Evolutionary conservation across 2,888 invertebrate genomes (phyloP).

Genomic region (Chymomyza fuscimana): DNA sequence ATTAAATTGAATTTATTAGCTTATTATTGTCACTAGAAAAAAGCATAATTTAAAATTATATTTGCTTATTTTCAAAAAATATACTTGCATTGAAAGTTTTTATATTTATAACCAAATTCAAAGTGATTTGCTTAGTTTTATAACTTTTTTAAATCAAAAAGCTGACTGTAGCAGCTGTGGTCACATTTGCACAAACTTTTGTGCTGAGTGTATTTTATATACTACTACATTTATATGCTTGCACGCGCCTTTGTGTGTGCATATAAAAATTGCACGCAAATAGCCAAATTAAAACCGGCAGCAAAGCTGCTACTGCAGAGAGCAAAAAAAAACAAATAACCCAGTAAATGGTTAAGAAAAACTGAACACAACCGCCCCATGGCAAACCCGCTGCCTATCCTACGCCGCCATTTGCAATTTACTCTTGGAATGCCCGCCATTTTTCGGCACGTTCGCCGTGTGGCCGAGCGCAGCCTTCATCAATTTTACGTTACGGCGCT

Average conservation of each 20-base stretch:
- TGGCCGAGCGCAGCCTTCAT: slow-evolving; percentile 8
- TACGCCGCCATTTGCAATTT: slow-evolving; percentile 35
- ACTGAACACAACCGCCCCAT: slow-evolving; percentile 1
- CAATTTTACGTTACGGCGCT: slow-evolving; percentile 29
- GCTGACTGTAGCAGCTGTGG: too few species aligned
- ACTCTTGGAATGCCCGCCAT: slow-evolving; percentile 31
- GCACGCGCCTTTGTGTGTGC: not conserved
- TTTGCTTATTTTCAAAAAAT: too few species aligned
- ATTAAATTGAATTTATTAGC: too few species aligned
- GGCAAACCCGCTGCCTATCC: not conserved
- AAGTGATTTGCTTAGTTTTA: too few species aligned
- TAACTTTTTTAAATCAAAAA: too few species aligned
- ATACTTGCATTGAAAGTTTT: too few species aligned
- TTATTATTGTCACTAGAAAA: too few species aligned
- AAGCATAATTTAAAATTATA: too few species aligned
- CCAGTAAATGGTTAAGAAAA: slow-evolving; percentile 47
- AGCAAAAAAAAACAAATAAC: slow-evolving; percentile 29
- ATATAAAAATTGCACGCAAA: slow-evolving; percentile 39
- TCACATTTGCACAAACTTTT: too few species aligned
- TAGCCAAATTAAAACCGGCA: slow-evolving; percentile 53
- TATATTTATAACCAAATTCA: too few species aligned
- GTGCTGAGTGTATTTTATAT: too few species aligned
- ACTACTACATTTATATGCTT: too few species aligned
- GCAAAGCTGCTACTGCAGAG: not conserved
- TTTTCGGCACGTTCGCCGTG: not conserved